phyloP scores from a whole-genome alignment of 2,888 invertebrate species.

The Noctua janthina region DNA sequence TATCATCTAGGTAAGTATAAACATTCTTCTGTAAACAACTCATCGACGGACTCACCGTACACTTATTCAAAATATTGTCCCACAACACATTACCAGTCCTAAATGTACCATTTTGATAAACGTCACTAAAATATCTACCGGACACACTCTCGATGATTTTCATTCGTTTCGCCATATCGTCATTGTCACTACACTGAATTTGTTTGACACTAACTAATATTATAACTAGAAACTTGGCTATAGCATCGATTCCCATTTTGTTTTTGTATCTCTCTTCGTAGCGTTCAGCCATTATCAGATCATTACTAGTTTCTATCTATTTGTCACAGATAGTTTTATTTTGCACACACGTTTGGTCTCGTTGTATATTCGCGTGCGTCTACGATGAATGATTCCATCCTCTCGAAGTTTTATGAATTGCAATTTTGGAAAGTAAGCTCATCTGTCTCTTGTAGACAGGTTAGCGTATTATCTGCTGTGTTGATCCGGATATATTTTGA shows the following conservation, averaged over 20 bases:
- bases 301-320: slow-evolving; percentile 73
- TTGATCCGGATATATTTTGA: slow-evolving; percentile 36
- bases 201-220: slow-evolving; percentile 73
- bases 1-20: slow-evolving; percentile 93
- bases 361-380: slow-evolving; percentile 44
- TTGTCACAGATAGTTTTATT: slow-evolving; percentile 40
- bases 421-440: slow-evolving; percentile 73
- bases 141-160: slow-evolving; percentile 81
- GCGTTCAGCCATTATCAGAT: slow-evolving; percentile 77
- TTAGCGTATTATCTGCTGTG: slow-evolving; percentile 34
- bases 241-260: slow-evolving; percentile 70
- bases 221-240: slow-evolving; percentile 76
- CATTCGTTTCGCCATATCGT: slow-evolving; percentile 78
- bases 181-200: slow-evolving; percentile 73
- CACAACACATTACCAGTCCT: slow-evolving; percentile 92
- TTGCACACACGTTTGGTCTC: slow-evolving; percentile 45
- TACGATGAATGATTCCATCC: slow-evolving; percentile 76
- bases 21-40: slow-evolving; percentile 95
- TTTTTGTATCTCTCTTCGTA: slow-evolving; percentile 56
- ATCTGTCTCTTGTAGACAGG: slow-evolving; percentile 55
- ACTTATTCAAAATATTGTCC: slow-evolving; percentile 93
- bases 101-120: slow-evolving; percentile 87
- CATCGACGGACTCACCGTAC: slow-evolving; percentile 91
- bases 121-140: slow-evolving; percentile 82
- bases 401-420: slow-evolving; percentile 67